Evolutionary conservation across 2,113 vertebrate genomes (phyloP).

Genomic region (Alces alces): DNA sequence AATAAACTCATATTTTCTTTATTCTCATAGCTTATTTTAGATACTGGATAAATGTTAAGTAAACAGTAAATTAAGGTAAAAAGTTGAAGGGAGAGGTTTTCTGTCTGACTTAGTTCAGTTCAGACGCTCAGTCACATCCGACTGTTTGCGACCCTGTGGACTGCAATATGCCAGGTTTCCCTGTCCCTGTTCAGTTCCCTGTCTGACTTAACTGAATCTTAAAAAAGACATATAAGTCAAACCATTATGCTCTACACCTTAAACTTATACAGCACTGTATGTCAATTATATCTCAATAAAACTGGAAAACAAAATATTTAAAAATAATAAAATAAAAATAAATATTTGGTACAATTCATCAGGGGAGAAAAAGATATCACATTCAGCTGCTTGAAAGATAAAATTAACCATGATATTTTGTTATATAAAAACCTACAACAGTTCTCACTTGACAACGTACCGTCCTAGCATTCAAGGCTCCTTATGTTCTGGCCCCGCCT

Average conservation of each 20-base stretch:
- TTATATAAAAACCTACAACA: not conserved
- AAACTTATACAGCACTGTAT: not conserved
- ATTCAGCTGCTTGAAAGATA: not conserved
- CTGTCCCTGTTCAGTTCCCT: not conserved
- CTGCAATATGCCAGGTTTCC: not conserved
- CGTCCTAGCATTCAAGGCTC: not conserved
- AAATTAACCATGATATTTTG: not conserved
- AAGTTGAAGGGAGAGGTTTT: not conserved
- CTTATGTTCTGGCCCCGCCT: not conserved
- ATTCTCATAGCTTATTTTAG: not conserved
- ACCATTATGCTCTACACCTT: not conserved
- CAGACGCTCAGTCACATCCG: not conserved
- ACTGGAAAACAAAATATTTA: not conserved
- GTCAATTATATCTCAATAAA: not conserved
- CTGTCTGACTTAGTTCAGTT: not conserved
- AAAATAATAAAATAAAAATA: not conserved
- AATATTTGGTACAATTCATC: not conserved
- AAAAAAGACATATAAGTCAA: not conserved
- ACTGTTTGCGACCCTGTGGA: not conserved
- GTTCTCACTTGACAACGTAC: not conserved
- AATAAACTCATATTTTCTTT: constrained; percentile 35
- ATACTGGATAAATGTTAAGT: not conserved
- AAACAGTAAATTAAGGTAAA: not conserved
- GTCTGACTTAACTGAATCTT: not conserved
- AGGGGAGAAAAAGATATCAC: not conserved